Percentiles rank a stretch among this genome's conserved stretches.
phyloP scores from a whole-genome alignment of 2,888 invertebrate species.

The Drosophila cyrtoloma region DNA sequence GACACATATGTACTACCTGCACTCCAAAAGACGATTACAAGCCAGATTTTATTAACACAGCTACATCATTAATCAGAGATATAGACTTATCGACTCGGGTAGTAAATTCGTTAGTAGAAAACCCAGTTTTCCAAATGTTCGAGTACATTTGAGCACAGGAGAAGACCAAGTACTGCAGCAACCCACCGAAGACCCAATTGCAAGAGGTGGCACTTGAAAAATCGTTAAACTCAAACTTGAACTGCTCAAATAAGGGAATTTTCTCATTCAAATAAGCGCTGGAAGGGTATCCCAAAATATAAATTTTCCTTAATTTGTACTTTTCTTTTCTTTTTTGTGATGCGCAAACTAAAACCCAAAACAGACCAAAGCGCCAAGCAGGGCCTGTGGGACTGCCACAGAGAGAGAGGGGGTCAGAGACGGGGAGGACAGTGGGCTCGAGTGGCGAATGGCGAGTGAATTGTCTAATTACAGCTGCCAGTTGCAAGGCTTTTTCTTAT shows the following conservation, averaged over 20 bases:
- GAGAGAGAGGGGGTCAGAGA: neutral
- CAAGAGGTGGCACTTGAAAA: neutral
- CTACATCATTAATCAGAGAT: no score
- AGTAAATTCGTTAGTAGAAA: neutral
- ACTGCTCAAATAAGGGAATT: neutral
- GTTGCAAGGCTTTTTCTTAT: conserved; percentile 52
- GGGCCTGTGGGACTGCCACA: neutral
- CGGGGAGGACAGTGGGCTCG: conserved; percentile 33
- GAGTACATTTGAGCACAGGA: neutral
- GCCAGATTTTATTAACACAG: neutral
- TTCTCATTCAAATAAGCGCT: neutral
- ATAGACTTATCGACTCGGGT: neutral
- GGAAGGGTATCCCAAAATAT: neutral
- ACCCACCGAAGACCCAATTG: neutral
- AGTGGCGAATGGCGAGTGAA: conserved; percentile 71
- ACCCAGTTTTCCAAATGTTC: neutral
- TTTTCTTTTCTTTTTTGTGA: conserved; percentile 37
- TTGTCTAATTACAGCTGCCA: conserved; percentile 81
- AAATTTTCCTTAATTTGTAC: conserved; percentile 5
- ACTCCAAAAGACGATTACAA: neutral
- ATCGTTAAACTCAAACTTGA: neutral
- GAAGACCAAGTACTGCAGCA: neutral
- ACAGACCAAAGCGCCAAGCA: conserved; percentile 39
- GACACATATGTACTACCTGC: neutral
- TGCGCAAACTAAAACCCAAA: conserved; percentile 66